Conservation (phyloP, 1,140 invertebrate species). For the Daktulosphaira vitifoliae region DNA sequence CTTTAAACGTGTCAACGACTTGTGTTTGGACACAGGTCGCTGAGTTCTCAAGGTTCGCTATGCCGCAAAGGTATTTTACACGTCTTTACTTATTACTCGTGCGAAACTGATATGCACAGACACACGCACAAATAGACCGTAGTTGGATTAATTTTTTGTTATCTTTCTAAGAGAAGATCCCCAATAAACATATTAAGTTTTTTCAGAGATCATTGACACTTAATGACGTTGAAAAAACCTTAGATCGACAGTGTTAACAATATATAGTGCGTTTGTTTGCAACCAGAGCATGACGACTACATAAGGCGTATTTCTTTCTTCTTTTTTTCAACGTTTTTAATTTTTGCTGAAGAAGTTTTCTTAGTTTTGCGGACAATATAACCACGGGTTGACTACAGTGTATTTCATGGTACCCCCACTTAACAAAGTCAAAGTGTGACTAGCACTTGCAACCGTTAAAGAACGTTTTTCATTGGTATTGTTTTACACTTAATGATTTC, state of each 20-base stretch:
- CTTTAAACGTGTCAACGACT: background rate
- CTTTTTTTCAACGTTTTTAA: no score
- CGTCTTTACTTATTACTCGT: background rate
- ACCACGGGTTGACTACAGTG: no score
- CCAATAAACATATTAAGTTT: background rate
- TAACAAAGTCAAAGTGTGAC: no score
- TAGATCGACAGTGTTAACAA: background rate
- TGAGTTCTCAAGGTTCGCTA: constrained; percentile 7
- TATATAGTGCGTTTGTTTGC: background rate
- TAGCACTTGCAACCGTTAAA: no score
- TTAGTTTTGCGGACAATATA: no score
- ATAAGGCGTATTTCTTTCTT: background rate
- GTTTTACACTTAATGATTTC: no score
- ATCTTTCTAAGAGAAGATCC: background rate
- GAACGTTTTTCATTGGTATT: no score
- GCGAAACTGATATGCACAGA: background rate
- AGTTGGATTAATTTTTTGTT: constrained; percentile 9
- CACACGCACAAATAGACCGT: constrained; percentile 12
- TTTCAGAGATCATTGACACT: constrained; percentile 5
- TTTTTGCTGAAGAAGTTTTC: no score
- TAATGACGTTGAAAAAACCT: background rate
- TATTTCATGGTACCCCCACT: no score
- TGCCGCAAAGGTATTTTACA: background rate
- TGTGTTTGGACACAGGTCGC: background rate
- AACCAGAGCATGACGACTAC: background rate